Conservation (phyloP, 2,888 invertebrate species). For the Antitype chi region DNA sequence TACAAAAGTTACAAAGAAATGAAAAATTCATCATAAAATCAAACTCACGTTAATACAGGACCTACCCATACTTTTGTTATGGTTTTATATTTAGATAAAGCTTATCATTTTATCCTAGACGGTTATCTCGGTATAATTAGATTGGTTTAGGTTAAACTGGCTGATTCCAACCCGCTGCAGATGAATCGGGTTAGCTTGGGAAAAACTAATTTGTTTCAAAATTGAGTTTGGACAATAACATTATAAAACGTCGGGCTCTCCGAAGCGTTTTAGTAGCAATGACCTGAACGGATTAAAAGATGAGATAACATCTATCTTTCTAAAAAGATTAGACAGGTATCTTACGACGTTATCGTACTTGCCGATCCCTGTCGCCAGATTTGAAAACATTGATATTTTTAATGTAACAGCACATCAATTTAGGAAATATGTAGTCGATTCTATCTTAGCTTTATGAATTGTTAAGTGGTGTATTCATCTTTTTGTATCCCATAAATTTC, state of each 20-base stretch:
- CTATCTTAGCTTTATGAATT: no score
- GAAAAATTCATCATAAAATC: background rate
- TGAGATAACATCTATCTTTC: slow-evolving; percentile 2
- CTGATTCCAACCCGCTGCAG: slow-evolving; percentile 47
- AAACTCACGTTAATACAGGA: background rate
- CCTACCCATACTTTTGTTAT: background rate
- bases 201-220: slow-evolving; percentile 59
- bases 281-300: slow-evolving; percentile 21
- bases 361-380: no score
- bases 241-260: slow-evolving; percentile 47
- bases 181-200: slow-evolving; percentile 39
- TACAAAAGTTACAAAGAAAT: background rate
- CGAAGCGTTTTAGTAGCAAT: slow-evolving; percentile 32
- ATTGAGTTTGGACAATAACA: slow-evolving; percentile 47
- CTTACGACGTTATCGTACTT: no score
- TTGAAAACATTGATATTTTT: no score
- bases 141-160: slow-evolving; percentile 48
- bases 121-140: slow-evolving; percentile 45
- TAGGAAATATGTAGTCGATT: no score
- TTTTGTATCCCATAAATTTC: no score
- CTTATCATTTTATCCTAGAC: slow-evolving; percentile 18
- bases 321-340: background rate
- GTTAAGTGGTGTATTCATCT: no score
- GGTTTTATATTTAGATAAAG: slow-evolving; percentile 17
- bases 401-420: no score